A percentile compares a stretch with the other conserved stretches of the same genome.
phyloP scores from a whole-genome alignment of 2,797 vertebrate species.

The Catostomus latipinnis region DNA sequence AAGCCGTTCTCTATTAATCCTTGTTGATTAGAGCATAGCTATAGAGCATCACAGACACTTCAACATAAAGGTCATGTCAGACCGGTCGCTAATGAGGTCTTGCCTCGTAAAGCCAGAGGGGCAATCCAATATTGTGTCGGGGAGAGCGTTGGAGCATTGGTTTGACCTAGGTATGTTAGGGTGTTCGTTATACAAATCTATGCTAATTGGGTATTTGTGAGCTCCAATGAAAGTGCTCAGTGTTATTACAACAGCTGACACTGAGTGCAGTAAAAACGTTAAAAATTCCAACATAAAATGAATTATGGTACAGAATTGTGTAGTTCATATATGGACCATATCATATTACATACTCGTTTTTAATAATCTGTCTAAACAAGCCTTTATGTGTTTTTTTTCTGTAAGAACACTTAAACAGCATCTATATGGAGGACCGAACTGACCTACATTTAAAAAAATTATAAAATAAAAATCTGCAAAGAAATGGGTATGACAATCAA shows the following conservation, averaged over 20 bases:
- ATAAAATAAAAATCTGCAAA: no score
- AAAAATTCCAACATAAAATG: slow-evolving; percentile 3
- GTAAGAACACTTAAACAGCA: background rate
- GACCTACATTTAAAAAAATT: no score
- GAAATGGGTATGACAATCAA: no score
- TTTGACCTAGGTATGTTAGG: slow-evolving; percentile 35
- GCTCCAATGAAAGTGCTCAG: slow-evolving; percentile 64
- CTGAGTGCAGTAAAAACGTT: background rate
- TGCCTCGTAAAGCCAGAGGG: slow-evolving; percentile 54
- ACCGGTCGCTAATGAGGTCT: slow-evolving; percentile 72
- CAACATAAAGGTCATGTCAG: slow-evolving; percentile 64
- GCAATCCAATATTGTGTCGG: slow-evolving; percentile 57
- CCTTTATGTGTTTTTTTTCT: background rate
- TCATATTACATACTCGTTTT: background rate
- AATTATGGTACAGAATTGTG: slow-evolving; percentile 1
- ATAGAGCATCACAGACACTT: slow-evolving; percentile 50
- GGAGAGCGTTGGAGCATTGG: slow-evolving; percentile 7
- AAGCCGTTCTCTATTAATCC: slow-evolving; percentile 76
- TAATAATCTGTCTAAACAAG: background rate
- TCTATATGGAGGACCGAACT: background rate
- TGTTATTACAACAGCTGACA: slow-evolving; percentile 61
- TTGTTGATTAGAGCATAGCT: slow-evolving; percentile 64
- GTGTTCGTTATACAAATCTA: slow-evolving; percentile 40
- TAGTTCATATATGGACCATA: background rate
- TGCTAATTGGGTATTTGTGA: slow-evolving; percentile 48